A percentile compares a stretch with the other conserved stretches of the same genome.
Evolutionary conservation across 2,113 vertebrate species (phyloP).

Genomic region (Rostratula benghalensis): DNA sequence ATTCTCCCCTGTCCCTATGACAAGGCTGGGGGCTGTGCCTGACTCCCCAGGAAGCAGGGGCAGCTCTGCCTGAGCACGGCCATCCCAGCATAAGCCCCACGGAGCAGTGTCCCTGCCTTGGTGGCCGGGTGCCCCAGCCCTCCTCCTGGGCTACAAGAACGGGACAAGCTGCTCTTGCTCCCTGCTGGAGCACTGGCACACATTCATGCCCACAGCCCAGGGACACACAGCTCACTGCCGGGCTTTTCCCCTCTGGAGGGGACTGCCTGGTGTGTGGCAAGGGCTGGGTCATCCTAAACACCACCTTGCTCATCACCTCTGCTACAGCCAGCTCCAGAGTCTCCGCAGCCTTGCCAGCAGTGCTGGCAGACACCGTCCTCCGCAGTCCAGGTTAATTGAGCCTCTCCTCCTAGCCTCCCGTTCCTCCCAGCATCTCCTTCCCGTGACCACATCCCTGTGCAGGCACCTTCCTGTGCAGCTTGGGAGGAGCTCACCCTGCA

Average conservation of each 20-base stretch:
- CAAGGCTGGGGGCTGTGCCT: background rate
- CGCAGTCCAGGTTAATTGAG: constrained; percentile 54
- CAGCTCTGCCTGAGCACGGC: background rate
- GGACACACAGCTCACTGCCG: accelerated
- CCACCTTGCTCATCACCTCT: background rate
- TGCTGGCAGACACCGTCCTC: constrained; percentile 44
- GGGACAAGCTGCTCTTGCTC: background rate
- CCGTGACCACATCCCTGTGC: background rate
- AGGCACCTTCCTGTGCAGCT: background rate
- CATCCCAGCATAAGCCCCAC: background rate
- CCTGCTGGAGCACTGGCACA: accelerated
- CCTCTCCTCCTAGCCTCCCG: background rate
- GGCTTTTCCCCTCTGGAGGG: background rate
- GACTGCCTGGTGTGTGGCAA: background rate
- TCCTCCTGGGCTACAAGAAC: accelerated
- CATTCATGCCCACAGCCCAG: background rate
- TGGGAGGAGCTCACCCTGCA: background rate
- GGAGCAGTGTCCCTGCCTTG: background rate
- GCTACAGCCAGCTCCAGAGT: constrained; percentile 18
- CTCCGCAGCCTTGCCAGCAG: constrained; percentile 46
- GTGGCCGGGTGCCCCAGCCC: background rate
- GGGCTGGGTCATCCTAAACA: background rate
- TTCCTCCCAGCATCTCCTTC: background rate
- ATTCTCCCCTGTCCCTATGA: background rate
- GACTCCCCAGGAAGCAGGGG: background rate